Percentiles rank a stretch among this genome's conserved stretches.
Conservation (phyloP, 2,888 invertebrate genomes). For the Coleophora deauratella region DNA sequence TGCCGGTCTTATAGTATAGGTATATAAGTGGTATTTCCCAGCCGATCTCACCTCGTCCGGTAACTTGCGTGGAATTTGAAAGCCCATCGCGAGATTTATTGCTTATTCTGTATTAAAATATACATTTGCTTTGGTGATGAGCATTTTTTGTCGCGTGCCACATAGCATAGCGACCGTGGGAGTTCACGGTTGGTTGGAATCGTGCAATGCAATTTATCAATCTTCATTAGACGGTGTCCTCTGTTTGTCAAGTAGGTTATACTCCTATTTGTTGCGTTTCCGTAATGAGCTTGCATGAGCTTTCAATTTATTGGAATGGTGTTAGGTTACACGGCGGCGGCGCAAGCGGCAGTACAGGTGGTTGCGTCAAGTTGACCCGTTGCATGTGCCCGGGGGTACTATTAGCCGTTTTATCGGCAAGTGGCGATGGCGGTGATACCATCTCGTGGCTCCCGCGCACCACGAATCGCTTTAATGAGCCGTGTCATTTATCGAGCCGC, state of each 20-base stretch:
- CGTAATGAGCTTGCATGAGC: constrained; percentile 20
- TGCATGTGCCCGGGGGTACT: constrained; percentile 27
- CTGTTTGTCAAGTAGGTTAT: constrained; percentile 20
- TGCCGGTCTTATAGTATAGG: background rate
- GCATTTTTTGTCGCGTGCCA: constrained; percentile 67
- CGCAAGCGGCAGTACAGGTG: constrained; percentile 11
- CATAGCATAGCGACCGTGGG: constrained; percentile 34
- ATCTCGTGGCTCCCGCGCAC: constrained; percentile 59
- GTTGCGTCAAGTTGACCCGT: constrained; percentile 28
- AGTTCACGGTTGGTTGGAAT: constrained; percentile 34
- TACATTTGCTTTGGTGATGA: constrained; percentile 69
- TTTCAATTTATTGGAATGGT: constrained; percentile 23
- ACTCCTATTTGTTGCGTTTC: constrained; percentile 6
- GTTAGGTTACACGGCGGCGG: constrained; percentile 17
- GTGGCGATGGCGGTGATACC: constrained; percentile 53
- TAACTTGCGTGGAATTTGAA: constrained; percentile 73
- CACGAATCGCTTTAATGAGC: constrained; percentile 55
- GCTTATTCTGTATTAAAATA: constrained; percentile 72
- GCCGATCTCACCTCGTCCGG: constrained; percentile 68
- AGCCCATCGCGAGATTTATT: constrained; percentile 72
- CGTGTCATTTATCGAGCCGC: constrained; percentile 50
- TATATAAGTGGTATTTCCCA: constrained; percentile 64
- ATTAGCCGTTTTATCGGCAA: constrained; percentile 54
- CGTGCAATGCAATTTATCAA: constrained; percentile 49
- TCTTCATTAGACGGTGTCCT: constrained; percentile 29